phyloP scores from a whole-genome alignment of 2,113 vertebrate genomes.

The Chloropsis hardwickii region DNA sequence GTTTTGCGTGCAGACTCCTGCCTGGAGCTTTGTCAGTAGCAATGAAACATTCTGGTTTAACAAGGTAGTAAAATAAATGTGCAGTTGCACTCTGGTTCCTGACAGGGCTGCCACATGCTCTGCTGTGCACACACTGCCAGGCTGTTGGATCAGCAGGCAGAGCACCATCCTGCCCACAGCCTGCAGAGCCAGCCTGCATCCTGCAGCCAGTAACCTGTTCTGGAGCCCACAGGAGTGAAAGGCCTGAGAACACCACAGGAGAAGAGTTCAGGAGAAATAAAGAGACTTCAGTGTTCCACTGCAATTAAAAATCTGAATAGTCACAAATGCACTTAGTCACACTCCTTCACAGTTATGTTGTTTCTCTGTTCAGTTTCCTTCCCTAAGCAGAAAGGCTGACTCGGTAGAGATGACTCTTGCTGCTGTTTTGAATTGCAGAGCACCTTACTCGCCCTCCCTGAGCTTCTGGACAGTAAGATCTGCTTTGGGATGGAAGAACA shows the following conservation, averaged over 20 bases:
- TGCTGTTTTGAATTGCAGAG: background rate
- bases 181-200: background rate
- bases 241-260: background rate
- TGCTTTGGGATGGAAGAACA: constrained; percentile 52
- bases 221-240: background rate
- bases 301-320: background rate
- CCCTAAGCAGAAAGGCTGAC: background rate
- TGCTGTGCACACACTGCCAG: background rate
- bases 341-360: background rate
- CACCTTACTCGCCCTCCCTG: background rate
- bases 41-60: background rate
- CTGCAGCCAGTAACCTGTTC: background rate
- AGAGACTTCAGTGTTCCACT: background rate
- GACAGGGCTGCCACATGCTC: background rate
- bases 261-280: background rate
- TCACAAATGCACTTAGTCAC: background rate
- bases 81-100: background rate
- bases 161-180: background rate
- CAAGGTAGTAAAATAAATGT: background rate
- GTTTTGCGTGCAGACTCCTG: background rate
- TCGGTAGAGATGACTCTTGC: background rate
- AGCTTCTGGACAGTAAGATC: background rate
- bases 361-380: background rate
- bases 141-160: background rate
- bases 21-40: background rate